These are phyloP conservation scores for Hemithea aestivaria DNA, from an alignment of 2,888 invertebrate genomes.

Conservation along the genomic window DNA sequence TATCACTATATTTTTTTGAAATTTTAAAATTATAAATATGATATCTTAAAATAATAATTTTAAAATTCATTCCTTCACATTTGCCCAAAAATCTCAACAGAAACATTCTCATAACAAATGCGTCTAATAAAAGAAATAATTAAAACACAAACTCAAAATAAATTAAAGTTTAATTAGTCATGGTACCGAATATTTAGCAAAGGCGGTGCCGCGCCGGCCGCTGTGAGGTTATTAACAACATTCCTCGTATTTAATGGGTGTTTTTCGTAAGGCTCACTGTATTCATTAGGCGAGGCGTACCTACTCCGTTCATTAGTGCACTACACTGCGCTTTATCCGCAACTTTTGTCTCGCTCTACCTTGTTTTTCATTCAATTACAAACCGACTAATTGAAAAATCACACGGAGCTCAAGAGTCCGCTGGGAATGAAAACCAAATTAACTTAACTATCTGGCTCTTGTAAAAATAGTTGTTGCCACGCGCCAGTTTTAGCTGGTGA, in stretches of 20 bases:
- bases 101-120: too few species aligned
- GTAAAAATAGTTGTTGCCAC: not conserved
- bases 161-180: too few species aligned
- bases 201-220: constrained; percentile 5
- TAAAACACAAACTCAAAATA: not conserved
- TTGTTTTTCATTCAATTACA: constrained; percentile 57
- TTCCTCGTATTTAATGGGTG: constrained; percentile 48
- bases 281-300: constrained; percentile 61
- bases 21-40: too few species aligned
- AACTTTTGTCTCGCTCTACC: constrained; percentile 43
- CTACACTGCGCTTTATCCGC: constrained; percentile 48
- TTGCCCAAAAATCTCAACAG: too few species aligned
- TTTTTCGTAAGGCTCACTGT: constrained; percentile 53
- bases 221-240: constrained; percentile 27
- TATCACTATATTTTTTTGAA: too few species aligned
- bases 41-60: too few species aligned
- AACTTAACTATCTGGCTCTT: not conserved
- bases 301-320: constrained; percentile 59
- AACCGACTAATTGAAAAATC: constrained; percentile 50
- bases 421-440: constrained; percentile 10
- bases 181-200: constrained; percentile 7
- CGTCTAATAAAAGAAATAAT: too few species aligned
- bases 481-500: too few species aligned
- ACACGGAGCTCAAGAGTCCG: constrained; percentile 29
- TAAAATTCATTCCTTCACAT: too few species aligned